Evolutionary conservation across 2,113 vertebrate species (phyloP), one percentile per base, ranked within the genome.

Genomic region (Clupea harengus): DNA sequence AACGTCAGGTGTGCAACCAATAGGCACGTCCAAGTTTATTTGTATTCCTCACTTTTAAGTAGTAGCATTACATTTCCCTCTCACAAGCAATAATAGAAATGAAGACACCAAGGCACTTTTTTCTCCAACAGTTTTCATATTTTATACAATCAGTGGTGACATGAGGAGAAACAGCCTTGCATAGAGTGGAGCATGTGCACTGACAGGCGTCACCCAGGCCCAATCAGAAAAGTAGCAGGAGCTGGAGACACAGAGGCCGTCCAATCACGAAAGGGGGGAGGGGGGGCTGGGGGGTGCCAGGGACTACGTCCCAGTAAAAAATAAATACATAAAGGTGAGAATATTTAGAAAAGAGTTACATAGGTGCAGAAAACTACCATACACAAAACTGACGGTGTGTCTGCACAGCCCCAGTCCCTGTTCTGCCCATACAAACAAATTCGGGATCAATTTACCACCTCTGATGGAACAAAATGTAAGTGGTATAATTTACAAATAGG

Each of bases 101-200:
- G 11, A 72, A 32, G 64, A 72, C 64, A 72, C 64, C 9, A 72
- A 32, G 11, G 3, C 39, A 25, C 25, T 22, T 64, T 64, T 64
- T 64, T 64, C 60, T 64, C 60, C n/a, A 32, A 32, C 25, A 28
- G n/a, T 72, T 72, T 72, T 72, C 28, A 10, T 72, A 25, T 72
- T 72, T 72, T 72, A 72, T 72, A 72, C 64, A 72, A 72, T 72
- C 64, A 72, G 64, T 72, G 64, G 64, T 72, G 64, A 72, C 64
- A 72, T 72, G 25, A 72, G 64, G 64, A 72, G 64, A 72, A 72
- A 72, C 64, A 72, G 64, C 64, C 64, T 72, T 72, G 64, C 64
- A 72, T 72, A 72, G 64, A 72, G 64, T 72, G 64, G 64, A 72
- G 64, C 64, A 72, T 72, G 64, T 72, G 64, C 64, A 32, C n/a